Evolutionary conservation across 1,140 invertebrate genomes (phyloP).

Genomic region (Atta colombica): DNA sequence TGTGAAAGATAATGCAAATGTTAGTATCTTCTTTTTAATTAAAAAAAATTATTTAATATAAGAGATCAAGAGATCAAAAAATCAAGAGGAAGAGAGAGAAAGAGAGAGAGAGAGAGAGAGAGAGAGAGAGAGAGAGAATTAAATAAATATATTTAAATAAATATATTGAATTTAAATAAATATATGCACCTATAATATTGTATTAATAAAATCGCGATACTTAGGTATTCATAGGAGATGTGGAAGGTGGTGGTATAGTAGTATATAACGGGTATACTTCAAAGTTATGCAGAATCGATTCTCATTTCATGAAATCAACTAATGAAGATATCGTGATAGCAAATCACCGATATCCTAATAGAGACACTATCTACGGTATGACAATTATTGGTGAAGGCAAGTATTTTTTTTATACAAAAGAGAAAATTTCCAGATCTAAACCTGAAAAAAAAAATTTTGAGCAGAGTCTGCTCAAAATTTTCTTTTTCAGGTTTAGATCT

Average conservation of each 20-base stretch:
- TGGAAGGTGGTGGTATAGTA: background rate
- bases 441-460: no score
- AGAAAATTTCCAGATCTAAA: no score
- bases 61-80: background rate
- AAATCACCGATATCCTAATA: background rate
- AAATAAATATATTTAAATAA: no score
- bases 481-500: no score
- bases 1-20: background rate
- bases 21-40: background rate
- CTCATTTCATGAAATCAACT: constrained; percentile 8
- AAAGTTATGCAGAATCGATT: constrained; percentile 20
- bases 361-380: background rate
- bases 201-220: constrained; percentile 1
- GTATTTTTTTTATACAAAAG: background rate
- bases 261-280: background rate
- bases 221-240: constrained; percentile 15
- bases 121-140: background rate
- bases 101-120: background rate
- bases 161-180: background rate
- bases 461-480: no score
- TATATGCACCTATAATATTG: background rate
- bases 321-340: background rate
- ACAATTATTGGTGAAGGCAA: background rate
- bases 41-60: background rate
- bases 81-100: background rate